These are phyloP conservation scores for Coleophora deauratella DNA, from an alignment of 2,888 invertebrate species.

Conservation along the genomic window DNA sequence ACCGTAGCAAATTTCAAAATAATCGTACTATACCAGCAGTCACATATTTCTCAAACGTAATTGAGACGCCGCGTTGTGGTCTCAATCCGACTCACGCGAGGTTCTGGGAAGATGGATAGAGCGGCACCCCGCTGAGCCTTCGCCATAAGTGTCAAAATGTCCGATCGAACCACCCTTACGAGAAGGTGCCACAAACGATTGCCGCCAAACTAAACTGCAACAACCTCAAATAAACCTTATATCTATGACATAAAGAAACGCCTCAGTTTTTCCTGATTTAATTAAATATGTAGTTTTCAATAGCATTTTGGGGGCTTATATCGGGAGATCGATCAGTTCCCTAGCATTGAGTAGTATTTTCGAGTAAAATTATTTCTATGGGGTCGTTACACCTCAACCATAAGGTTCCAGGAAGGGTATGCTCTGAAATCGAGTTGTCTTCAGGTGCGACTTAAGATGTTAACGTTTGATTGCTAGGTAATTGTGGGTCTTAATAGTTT, in stretches of 20 bases:
- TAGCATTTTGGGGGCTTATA: slow-evolving; percentile 36
- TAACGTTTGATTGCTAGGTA: slow-evolving; percentile 14
- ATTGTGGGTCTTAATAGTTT: slow-evolving; percentile 1
- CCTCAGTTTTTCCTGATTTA: too few relatives aligned
- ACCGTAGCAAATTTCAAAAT: slow-evolving; percentile 1
- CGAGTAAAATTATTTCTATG: slow-evolving; percentile 39
- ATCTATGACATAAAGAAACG: too few relatives aligned
- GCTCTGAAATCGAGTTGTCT: slow-evolving; percentile 50
- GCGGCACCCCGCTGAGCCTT: slow-evolving; percentile 60
- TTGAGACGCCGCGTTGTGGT: slow-evolving; percentile 50
- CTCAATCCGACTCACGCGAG: slow-evolving; percentile 60
- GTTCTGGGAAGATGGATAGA: slow-evolving; percentile 60
- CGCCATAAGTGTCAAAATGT: slow-evolving; percentile 71
- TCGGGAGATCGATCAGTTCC: slow-evolving; percentile 47
- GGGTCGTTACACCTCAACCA: slow-evolving; percentile 45
- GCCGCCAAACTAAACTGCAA: slow-evolving; percentile 1
- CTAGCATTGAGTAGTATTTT: slow-evolving; percentile 31
- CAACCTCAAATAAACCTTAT: too few relatives aligned
- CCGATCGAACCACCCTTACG: slow-evolving; percentile 51
- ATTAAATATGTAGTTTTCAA: slow-evolving; percentile 10
- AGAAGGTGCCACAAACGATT: slow-evolving; percentile 21
- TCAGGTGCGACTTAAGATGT: slow-evolving; percentile 48
- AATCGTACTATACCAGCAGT: slow-evolving; percentile 3
- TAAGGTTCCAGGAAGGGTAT: slow-evolving; percentile 47
- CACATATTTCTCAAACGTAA: slow-evolving; percentile 27